Base-by-base conservation (phyloP, 2,113 vertebrate species). In the Phodopus roborovskii region DNA sequence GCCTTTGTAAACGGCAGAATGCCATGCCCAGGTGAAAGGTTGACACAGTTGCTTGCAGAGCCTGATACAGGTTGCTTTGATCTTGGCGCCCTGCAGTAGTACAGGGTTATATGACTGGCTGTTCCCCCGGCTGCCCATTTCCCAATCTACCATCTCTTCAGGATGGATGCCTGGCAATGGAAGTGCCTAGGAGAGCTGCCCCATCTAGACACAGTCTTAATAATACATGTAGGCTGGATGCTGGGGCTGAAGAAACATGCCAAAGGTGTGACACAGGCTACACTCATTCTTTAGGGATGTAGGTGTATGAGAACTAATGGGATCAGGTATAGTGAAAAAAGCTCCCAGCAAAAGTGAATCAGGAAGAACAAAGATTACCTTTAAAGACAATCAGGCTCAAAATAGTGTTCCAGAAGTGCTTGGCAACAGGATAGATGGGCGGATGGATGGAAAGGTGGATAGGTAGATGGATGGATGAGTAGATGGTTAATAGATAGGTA, bases 51-150 rank as follows among this genome's bases (percentile, higher is more conserved):
- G 24, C 58, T 8, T 48, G 3, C 10, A 0, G 13, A 19, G 50
- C 74, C 86, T 71, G 92, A 89, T 82, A 77, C 0, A 26, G 24
- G 60, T 13, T 3, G 78, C 94, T 96, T 96, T 97, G 97, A 96
- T 97, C 94, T 95, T 22, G 33, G 87, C 5, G 4, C 48, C 66
- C 7, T n/a, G 6, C 2, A 0, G 39, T 60, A 73, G 58, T 16
- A 71, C 33, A 28, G 77, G n/a, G 36, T 62, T 96, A 96, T 96
- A 96, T 84, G 84, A 39, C 84, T 19, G 79, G 45, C 75, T 12
- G 58, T 56, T 91, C 60, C 73, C 75, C 81, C 71, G 94, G 86
- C 70, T 1, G 7, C 50, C 88, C 9, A 15, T 88, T 94, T 84
- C 70, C 90, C 75, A 12, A 20, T 45, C 50, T 28, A 73, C 79